Conservation (phyloP, 2,888 invertebrate species). For the Drosophila cracens region DNA sequence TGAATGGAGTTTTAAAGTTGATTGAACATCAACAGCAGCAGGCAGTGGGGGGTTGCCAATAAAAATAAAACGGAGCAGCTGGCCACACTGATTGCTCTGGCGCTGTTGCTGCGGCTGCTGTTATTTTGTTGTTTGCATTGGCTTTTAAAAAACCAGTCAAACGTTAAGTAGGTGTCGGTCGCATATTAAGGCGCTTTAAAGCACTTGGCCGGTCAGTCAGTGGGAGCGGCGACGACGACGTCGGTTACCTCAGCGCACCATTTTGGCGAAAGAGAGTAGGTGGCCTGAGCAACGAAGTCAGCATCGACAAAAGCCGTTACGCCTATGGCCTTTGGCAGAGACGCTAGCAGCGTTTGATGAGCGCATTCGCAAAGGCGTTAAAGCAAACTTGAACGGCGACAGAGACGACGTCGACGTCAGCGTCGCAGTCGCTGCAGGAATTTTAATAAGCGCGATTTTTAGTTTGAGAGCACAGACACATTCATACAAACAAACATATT, state of each 20-base stretch:
- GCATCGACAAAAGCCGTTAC: conserved; percentile 37
- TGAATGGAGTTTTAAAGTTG: conserved; percentile 68
- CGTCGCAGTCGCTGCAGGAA: conserved; percentile 57
- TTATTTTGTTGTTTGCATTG: conserved; percentile 66
- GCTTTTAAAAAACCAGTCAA: conserved; percentile 69
- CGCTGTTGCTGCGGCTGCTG: conserved; percentile 13
- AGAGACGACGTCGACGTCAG: conserved; percentile 14
- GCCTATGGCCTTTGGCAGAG: conserved; percentile 53
- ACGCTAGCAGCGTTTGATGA: conserved; percentile 61
- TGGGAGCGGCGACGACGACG: conserved; percentile 32
- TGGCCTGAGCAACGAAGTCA: conserved; percentile 41
- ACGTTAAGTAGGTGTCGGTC: conserved; percentile 79
- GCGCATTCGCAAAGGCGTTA: conserved; percentile 65
- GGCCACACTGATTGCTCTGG: conserved; percentile 33
- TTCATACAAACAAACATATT: not conserved
- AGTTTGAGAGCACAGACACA: conserved; percentile 38
- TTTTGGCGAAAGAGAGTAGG: conserved; percentile 80
- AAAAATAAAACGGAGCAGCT: conserved; percentile 19
- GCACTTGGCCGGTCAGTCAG: conserved; percentile 43
- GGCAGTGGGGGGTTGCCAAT: conserved; percentile 19
- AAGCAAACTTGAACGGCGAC: conserved; percentile 28
- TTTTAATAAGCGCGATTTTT: conserved; percentile 73
- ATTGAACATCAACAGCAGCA: conserved; percentile 41
- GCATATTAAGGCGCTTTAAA: conserved; percentile 65
- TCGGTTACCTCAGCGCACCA: conserved; percentile 79